phyloP scores from a whole-genome alignment of 1,140 invertebrate species.

The Zaprionus kolodkinae region DNA sequence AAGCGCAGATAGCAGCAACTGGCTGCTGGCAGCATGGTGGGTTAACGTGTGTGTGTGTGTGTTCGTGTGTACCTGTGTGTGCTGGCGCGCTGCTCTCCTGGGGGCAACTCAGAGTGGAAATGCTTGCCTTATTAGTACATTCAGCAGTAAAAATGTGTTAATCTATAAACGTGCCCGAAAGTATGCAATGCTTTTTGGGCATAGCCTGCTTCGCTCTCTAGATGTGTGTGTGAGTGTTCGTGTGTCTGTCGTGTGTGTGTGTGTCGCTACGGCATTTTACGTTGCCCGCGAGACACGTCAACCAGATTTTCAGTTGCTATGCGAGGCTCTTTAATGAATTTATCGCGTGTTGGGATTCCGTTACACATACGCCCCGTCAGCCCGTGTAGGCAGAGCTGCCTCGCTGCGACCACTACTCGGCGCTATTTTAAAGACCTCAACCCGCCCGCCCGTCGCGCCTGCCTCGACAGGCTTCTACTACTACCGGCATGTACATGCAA shows the following conservation, averaged over 20 bases:
- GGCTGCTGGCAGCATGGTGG: constrained; percentile 19
- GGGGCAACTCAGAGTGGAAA: constrained; percentile 80
- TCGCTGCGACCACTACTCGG: constrained; percentile 34
- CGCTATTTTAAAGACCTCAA: constrained; percentile 32
- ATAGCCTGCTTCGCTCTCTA: background rate
- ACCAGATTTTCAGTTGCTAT: constrained; percentile 66
- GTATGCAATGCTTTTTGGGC: constrained; percentile 40
- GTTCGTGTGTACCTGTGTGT: background rate
- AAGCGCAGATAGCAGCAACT: constrained; percentile 56
- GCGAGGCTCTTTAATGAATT: constrained; percentile 77
- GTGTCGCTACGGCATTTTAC: constrained; percentile 68
- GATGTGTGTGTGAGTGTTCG: constrained; percentile 8
- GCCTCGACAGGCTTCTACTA: background rate
- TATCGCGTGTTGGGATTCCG: constrained; percentile 77
- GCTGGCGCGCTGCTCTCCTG: constrained; percentile 47
- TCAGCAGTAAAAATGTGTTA: constrained; percentile 83
- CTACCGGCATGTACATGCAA: constrained; percentile 66
- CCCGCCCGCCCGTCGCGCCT: too few species aligned
- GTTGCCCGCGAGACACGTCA: constrained; percentile 70
- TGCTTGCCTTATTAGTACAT: constrained; percentile 82
- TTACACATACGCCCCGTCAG: constrained; percentile 74
- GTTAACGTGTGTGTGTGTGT: background rate
- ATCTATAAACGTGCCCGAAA: constrained; percentile 76
- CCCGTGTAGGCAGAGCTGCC: constrained; percentile 18
- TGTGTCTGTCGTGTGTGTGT: too few species aligned